Conservation (phyloP, 2,113 vertebrate species). For the Heterochromis multidens region DNA sequence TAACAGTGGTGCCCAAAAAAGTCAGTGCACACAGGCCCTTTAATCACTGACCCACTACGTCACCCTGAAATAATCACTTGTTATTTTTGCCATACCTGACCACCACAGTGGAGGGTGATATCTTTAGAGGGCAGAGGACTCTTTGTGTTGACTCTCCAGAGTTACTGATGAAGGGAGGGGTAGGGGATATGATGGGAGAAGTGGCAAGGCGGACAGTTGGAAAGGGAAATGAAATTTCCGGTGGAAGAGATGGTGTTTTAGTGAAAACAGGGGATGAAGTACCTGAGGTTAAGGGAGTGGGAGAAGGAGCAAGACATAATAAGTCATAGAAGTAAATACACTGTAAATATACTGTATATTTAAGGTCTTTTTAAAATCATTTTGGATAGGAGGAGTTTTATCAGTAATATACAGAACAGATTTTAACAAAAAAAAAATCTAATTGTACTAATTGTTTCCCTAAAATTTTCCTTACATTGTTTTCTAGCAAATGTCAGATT, state of each 20-base stretch:
- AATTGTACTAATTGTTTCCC: no score
- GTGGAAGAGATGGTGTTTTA: neutral
- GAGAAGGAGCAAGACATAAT: constrained; percentile 7
- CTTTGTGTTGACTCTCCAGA: neutral
- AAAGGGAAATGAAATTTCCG: constrained; percentile 14
- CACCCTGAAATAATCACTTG: neutral
- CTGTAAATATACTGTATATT: neutral
- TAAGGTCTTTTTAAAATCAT: neutral
- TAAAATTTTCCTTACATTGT: fast-evolving
- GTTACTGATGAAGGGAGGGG: neutral
- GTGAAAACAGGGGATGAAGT: constrained; percentile 13
- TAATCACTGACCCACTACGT: neutral
- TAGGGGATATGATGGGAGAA: neutral
- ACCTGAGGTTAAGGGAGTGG: constrained; percentile 1
- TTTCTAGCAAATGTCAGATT: neutral
- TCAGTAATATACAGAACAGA: neutral
- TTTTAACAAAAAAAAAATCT: no score
- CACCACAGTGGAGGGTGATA: constrained; percentile 50
- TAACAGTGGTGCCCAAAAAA: neutral
- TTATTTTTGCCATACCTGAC: constrained; percentile 48
- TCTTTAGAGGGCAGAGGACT: constrained; percentile 13
- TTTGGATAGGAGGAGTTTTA: neutral
- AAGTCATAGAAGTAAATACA: neutral
- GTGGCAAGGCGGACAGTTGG: neutral
- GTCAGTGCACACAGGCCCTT: neutral